phyloP scores from a whole-genome alignment of 2,888 invertebrate species.

The Branchipolynoe longqiensis region DNA sequence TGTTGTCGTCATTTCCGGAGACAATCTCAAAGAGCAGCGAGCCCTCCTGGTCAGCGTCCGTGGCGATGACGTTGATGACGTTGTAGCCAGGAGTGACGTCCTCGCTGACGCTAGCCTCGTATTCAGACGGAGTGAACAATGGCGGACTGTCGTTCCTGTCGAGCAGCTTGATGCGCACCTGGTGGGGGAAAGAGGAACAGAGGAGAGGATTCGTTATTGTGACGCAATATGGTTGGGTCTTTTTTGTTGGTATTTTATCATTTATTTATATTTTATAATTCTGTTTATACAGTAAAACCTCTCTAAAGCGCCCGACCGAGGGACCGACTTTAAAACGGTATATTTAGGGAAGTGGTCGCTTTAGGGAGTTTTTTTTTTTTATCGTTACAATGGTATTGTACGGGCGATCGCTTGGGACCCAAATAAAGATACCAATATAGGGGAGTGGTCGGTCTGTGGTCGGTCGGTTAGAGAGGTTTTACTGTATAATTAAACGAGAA shows the following conservation, averaged over 20 bases:
- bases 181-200: constrained; percentile 76
- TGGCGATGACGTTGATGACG: constrained; percentile 82
- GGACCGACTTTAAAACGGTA: too few species aligned
- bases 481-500: too few species aligned
- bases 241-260: too few species aligned
- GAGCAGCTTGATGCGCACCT: constrained; percentile 92
- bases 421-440: too few species aligned
- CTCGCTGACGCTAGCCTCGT: constrained; percentile 95
- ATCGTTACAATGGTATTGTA: too few species aligned
- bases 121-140: constrained; percentile 90
- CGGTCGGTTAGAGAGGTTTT: too few species aligned
- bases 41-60: constrained; percentile 64
- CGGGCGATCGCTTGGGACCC: too few species aligned
- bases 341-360: too few species aligned
- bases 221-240: too few species aligned
- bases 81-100: constrained; percentile 91
- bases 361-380: too few species aligned
- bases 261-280: too few species aligned
- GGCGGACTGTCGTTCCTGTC: constrained; percentile 98
- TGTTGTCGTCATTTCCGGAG: constrained; percentile 54
- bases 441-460: too few species aligned
- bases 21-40: constrained; percentile 58
- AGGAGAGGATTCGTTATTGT: neutral
- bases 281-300: neutral
- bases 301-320: neutral